A percentile compares a stretch with the other conserved stretches of the same genome.
Conservation (phyloP, 2,888 invertebrate species). For the Gari tellinella region DNA sequence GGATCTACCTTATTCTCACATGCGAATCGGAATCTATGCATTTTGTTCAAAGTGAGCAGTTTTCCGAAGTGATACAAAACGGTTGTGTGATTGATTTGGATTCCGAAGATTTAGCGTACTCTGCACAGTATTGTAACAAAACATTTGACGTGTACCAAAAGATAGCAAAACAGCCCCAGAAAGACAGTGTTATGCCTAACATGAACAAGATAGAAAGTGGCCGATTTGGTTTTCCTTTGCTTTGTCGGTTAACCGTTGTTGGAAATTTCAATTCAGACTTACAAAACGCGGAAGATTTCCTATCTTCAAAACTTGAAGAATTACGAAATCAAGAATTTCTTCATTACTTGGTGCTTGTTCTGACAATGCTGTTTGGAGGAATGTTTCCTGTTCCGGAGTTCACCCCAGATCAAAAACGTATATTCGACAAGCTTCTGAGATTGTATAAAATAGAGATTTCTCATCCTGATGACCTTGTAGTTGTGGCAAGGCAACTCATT, state of each 20-base stretch:
- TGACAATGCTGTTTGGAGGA: slow-evolving; percentile 24
- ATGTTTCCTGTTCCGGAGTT: slow-evolving; percentile 16
- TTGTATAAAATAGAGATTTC: too few relatives aligned
- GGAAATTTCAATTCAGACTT: neutral
- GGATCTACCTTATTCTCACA: slow-evolving; percentile 40
- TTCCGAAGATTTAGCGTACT: slow-evolving; percentile 13
- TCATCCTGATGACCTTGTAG: neutral
- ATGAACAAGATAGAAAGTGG: neutral
- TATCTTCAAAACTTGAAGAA: slow-evolving; percentile 9
- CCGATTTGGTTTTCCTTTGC: slow-evolving; percentile 16
- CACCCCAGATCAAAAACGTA: too few relatives aligned
- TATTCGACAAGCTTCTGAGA: too few relatives aligned
- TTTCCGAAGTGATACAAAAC: slow-evolving; percentile 3
- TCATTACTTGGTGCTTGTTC: slow-evolving; percentile 17
- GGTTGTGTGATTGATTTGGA: slow-evolving; percentile 33
- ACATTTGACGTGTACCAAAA: slow-evolving; percentile 4
- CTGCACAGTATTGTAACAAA: slow-evolving; percentile 25
- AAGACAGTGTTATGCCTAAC: neutral
- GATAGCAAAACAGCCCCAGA: slow-evolving; percentile 9
- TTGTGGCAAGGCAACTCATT: slow-evolving; percentile 4
- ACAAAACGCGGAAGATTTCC: neutral
- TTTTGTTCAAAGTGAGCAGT: neutral
- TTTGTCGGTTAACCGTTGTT: neutral
- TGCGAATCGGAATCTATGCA: slow-evolving; percentile 14
- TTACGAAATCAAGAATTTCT: slow-evolving; percentile 7